phyloP scores from a whole-genome alignment of 23 tunicate species.

The Trididemnum nubilum region DNA sequence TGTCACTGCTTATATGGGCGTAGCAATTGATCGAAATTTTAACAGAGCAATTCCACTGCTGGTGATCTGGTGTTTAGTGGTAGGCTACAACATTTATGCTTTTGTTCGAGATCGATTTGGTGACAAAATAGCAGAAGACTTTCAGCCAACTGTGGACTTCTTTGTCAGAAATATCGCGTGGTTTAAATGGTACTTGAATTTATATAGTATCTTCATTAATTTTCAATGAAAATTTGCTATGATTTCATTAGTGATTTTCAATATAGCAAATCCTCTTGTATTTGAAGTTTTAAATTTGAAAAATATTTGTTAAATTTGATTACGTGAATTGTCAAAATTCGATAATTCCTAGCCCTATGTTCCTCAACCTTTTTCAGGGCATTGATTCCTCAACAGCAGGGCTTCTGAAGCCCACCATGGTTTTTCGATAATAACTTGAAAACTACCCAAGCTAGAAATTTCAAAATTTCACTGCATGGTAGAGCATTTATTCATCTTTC shows the following conservation, averaged over 20 bases:
- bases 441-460: too few relatives aligned
- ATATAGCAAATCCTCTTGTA: not conserved
- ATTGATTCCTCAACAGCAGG: too few relatives aligned
- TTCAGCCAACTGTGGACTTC: slow-evolving; percentile 21
- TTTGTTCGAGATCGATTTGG: slow-evolving; percentile 70
- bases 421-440: too few relatives aligned
- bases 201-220: not conserved
- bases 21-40: slow-evolving; percentile 48
- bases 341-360: too few relatives aligned
- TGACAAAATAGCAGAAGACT: slow-evolving; percentile 27
- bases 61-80: slow-evolving; percentile 69
- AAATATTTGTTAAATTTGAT: too few relatives aligned
- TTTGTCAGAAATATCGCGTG: slow-evolving; percentile 55
- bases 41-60: slow-evolving; percentile 60
- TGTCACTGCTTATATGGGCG: slow-evolving; percentile 64
- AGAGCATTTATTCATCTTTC: too few relatives aligned
- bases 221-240: not conserved
- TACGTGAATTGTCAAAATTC: too few relatives aligned
- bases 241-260: not conserved
- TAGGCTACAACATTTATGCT: slow-evolving; percentile 75
- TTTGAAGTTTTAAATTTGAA: too few relatives aligned
- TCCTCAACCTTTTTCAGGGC: too few relatives aligned
- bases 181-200: slow-evolving; percentile 93
- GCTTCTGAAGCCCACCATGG: too few relatives aligned
- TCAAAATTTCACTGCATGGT: too few relatives aligned